A percentile compares a stretch with the other conserved stretches of the same genome.
Evolutionary conservation across 2,113 vertebrate genomes (phyloP).

Genomic region (Hypanus sabinus): DNA sequence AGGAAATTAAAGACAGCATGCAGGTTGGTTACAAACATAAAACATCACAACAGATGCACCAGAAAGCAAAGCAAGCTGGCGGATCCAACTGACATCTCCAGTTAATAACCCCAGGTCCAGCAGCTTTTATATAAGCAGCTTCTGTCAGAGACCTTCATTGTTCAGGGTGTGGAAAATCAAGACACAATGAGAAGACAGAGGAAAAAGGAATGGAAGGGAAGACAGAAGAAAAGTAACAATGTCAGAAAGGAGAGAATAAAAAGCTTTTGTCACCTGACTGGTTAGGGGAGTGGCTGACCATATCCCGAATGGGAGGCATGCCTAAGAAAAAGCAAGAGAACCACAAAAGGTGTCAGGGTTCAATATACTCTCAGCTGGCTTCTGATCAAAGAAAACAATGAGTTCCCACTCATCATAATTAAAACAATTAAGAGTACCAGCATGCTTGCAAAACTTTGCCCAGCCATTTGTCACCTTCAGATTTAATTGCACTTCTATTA

Average conservation of each 20-base stretch:
- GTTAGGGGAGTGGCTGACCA: conserved; percentile 93
- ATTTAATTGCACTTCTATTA: neutral
- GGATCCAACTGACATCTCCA: neutral
- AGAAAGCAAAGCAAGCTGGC: neutral
- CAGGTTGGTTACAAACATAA: conserved; percentile 16
- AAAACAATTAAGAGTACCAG: neutral
- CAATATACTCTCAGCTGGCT: conserved; percentile 21
- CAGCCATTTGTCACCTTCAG: neutral
- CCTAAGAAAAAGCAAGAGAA: conserved; percentile 60
- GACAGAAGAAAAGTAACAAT: neutral
- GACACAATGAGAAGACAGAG: conserved; percentile 40
- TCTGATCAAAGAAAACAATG: neutral
- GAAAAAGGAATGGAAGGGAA: conserved; percentile 37
- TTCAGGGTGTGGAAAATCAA: conserved; percentile 38
- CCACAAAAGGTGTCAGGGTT: conserved; percentile 24
- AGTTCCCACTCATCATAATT: neutral
- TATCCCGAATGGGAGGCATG: conserved; percentile 95
- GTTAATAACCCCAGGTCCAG: neutral
- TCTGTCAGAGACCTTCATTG: neutral
- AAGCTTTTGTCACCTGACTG: conserved; percentile 74
- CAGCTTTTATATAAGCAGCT: neutral
- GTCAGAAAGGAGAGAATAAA: conserved; percentile 39
- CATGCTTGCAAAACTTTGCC: neutral
- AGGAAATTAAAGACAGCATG: neutral
- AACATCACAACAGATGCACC: neutral